Conservation (phyloP, 2,113 vertebrate genomes). For the Larimichthys crocea region DNA sequence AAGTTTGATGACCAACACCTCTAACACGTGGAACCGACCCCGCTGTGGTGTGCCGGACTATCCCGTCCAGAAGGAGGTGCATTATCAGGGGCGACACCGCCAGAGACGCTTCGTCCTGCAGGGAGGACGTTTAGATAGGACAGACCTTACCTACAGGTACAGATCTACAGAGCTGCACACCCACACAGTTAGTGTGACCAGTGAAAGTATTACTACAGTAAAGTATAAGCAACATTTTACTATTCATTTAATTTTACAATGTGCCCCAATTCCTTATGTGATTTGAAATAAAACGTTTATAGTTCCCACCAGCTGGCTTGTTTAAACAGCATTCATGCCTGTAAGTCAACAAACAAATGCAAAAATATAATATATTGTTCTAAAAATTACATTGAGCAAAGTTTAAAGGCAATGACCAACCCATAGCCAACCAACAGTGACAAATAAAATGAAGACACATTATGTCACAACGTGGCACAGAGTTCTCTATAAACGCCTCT, state of each 20-base stretch:
- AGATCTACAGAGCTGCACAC: not conserved
- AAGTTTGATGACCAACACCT: conserved; percentile 18
- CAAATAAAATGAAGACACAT: not conserved
- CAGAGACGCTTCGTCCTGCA: conserved; percentile 91
- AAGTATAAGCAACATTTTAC: not conserved
- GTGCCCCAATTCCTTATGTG: not conserved
- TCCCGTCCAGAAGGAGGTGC: conserved; percentile 40
- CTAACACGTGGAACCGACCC: conserved; percentile 75
- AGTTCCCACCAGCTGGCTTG: too few relatives aligned
- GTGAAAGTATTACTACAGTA: not conserved
- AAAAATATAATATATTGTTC: not conserved
- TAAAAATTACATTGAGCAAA: not conserved
- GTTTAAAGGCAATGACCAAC: not conserved
- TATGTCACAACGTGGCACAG: not conserved
- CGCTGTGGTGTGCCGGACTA: conserved; percentile 91
- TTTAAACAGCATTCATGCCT: not conserved
- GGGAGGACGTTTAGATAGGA: conserved; percentile 90
- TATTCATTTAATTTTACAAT: not conserved
- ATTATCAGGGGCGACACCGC: conserved; percentile 76
- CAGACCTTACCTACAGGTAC: conserved; percentile 93
- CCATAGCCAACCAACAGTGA: not conserved
- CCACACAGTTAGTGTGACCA: not conserved
- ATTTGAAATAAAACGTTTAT: too few relatives aligned
- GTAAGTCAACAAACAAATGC: not conserved
- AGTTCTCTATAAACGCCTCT: not conserved